Conservation (phyloP, 2,888 invertebrate species). For the Dasypolia templi region DNA sequence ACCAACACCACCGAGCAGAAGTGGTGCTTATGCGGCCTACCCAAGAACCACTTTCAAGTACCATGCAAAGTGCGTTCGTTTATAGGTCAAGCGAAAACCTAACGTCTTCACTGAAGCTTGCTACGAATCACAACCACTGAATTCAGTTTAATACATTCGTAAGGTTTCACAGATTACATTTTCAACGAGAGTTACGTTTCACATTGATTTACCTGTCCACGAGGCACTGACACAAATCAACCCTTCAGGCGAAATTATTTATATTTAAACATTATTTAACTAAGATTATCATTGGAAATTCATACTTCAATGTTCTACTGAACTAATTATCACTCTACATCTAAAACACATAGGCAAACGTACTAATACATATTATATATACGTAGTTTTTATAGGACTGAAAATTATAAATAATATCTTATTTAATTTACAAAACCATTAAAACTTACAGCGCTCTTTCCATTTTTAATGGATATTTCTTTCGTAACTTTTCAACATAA, state of each 20-base stretch:
- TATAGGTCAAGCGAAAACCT: constrained; percentile 87
- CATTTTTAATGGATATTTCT: constrained; percentile 4
- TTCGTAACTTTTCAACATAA: background rate
- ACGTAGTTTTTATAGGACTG: background rate
- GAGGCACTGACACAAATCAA: constrained; percentile 20
- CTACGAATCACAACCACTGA: constrained; percentile 85
- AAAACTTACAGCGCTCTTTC: constrained; percentile 10
- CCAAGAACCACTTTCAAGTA: constrained; percentile 78
- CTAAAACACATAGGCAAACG: background rate
- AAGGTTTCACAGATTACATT: constrained; percentile 71
- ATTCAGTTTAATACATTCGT: constrained; percentile 82
- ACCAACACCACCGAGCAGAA: constrained; percentile 71
- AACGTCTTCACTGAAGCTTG: constrained; percentile 85
- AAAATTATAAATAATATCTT: background rate
- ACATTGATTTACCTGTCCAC: constrained; percentile 62
- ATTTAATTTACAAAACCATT: background rate
- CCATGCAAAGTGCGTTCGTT: constrained; percentile 79
- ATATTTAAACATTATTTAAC: background rate
- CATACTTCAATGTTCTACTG: background rate
- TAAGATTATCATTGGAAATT: background rate
- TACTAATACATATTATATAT: background rate
- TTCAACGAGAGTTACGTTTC: constrained; percentile 70
- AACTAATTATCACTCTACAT: background rate
- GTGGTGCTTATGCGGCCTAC: constrained; percentile 74
- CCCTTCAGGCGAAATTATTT: constrained; percentile 11